A percentile compares a stretch with the other conserved stretches of the same genome.
Conservation (phyloP, 2,797 vertebrate genomes). For the Darevskia nairensis region DNA sequence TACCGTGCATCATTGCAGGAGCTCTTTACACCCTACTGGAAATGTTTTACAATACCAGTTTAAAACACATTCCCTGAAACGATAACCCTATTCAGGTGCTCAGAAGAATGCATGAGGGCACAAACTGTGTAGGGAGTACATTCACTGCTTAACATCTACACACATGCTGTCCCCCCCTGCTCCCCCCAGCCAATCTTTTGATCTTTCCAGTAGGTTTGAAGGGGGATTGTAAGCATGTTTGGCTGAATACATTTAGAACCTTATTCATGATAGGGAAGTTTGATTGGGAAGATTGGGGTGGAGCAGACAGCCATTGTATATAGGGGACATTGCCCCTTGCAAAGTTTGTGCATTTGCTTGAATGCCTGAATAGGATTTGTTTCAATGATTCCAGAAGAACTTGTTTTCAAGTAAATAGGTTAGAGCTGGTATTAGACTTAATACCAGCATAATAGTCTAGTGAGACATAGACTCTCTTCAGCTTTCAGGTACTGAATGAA, state of each 20-base stretch:
- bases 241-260: too few relatives aligned
- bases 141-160: too few relatives aligned
- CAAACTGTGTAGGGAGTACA: too few relatives aligned
- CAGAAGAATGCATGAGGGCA: too few relatives aligned
- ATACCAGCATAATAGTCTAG: constrained; percentile 51
- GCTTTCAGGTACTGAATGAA: constrained; percentile 33
- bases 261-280: too few relatives aligned
- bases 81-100: background rate
- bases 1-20: constrained; percentile 50
- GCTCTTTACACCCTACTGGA: constrained; percentile 49
- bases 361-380: background rate
- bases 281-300: too few relatives aligned
- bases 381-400: background rate
- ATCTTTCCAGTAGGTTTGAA: too few relatives aligned
- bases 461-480: constrained; percentile 42
- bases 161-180: too few relatives aligned
- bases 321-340: background rate
- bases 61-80: background rate
- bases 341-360: background rate
- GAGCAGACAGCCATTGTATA: background rate
- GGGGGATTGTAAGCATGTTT: too few relatives aligned
- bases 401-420: background rate
- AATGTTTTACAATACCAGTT: constrained; percentile 26
- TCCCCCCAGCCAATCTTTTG: too few relatives aligned
- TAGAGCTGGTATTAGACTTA: constrained; percentile 3